phyloP scores from a whole-genome alignment of 2,797 vertebrate genomes.

The Brotula barbata region DNA sequence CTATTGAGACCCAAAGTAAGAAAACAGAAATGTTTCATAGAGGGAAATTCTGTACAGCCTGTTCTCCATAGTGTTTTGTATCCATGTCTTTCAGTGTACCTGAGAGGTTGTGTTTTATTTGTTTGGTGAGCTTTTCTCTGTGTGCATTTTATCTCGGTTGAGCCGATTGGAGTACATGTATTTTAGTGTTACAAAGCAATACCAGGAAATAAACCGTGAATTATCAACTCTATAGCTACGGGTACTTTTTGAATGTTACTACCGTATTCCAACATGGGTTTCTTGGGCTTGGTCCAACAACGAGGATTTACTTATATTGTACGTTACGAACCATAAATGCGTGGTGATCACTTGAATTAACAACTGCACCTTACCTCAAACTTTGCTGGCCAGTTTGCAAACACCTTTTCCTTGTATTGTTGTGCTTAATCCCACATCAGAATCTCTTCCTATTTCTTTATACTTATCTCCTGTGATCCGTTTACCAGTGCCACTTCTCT shows the following conservation, averaged over 20 bases:
- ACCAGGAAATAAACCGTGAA: too few species aligned
- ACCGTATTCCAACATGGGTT: too few species aligned
- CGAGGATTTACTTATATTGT: slow-evolving; percentile 6
- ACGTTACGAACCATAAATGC: slow-evolving; percentile 17
- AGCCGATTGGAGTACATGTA: background rate
- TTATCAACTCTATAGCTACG: too few species aligned
- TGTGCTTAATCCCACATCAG: background rate
- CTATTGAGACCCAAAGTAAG: background rate
- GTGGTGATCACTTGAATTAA: slow-evolving; percentile 6
- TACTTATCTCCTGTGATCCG: slow-evolving; percentile 30
- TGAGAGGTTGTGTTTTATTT: slow-evolving; percentile 5
- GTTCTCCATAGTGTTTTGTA: slow-evolving; percentile 10
- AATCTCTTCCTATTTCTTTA: slow-evolving; percentile 6
- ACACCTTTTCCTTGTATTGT: background rate
- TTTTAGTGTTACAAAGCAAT: background rate
- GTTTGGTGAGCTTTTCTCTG: slow-evolving; percentile 13
- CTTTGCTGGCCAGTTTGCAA: background rate
- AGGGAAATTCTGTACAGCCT: slow-evolving; percentile 34
- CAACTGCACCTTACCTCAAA: background rate
- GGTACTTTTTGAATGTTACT: background rate
- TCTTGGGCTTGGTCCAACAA: slow-evolving; percentile 4
- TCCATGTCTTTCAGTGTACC: background rate
- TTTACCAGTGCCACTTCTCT: slow-evolving; percentile 59
- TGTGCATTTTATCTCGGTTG: slow-evolving; percentile 15
- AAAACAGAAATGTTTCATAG: background rate